Percentiles rank a stretch among this genome's conserved stretches.
phyloP scores from a whole-genome alignment of 64 coral and sea anemone species.

The Dendronephthya gigantea region DNA sequence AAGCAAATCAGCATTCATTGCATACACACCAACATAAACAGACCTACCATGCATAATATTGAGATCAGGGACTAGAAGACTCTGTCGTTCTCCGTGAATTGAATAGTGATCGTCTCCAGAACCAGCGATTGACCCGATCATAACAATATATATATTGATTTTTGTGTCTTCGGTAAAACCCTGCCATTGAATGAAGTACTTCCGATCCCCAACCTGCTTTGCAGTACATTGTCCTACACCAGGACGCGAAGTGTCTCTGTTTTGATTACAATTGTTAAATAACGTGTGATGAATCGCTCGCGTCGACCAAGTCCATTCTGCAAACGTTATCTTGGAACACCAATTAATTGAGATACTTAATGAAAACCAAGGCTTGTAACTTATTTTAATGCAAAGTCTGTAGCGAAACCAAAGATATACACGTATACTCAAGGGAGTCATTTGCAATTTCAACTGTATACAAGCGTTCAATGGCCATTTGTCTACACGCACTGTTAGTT shows the following conservation, averaged over 20 bases:
- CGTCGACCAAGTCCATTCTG: conserved; percentile 88
- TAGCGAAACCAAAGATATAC: conserved; percentile 87
- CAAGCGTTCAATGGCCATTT: conserved; percentile 82
- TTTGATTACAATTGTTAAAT: conserved; percentile 64
- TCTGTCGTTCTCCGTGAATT: conserved; percentile 41
- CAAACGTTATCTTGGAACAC: conserved; percentile 80
- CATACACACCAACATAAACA: not conserved
- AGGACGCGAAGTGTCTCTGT: conserved; percentile 64
- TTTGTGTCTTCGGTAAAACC: conserved; percentile 77
- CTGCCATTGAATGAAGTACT: conserved; percentile 75
- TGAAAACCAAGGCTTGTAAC: conserved; percentile 28
- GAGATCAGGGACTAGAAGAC: not conserved
- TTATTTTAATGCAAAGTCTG: conserved; percentile 59
- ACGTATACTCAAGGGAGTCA: conserved; percentile 73
- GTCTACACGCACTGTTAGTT: conserved; percentile 63
- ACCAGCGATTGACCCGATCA: conserved; percentile 60
- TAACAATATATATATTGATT: conserved; percentile 58
- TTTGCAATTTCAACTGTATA: conserved; percentile 59
- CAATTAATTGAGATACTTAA: conserved; percentile 61
- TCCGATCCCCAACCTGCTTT: conserved; percentile 57
- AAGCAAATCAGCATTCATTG: not conserved
- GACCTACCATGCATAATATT: not conserved
- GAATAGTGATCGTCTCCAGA: conserved; percentile 75
- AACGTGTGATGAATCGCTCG: conserved; percentile 55
- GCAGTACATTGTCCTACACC: conserved; percentile 51